A percentile compares a stretch with the other conserved stretches of the same genome.
phyloP scores from a whole-genome alignment of 2,888 invertebrate species.

The Toxonevra muliebris region DNA sequence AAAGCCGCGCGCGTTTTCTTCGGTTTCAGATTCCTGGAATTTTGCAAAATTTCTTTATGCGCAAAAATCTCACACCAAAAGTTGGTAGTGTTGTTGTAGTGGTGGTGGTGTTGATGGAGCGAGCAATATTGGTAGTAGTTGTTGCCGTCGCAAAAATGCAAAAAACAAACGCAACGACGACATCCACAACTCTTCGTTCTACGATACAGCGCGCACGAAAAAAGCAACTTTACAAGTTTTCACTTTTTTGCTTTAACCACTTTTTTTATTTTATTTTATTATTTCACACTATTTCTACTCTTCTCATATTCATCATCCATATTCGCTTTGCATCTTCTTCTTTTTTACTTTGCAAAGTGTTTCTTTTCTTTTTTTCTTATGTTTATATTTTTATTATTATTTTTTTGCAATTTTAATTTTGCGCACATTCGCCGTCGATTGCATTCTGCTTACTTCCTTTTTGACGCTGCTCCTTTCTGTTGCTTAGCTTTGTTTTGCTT shows the following conservation, averaged over 20 bases:
- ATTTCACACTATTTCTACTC: no score
- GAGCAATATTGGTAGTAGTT: background rate
- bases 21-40: no score
- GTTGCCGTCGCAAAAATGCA: slow-evolving; percentile 31
- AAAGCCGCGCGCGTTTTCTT: no score
- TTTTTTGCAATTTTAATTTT: slow-evolving; percentile 2
- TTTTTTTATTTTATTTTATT: slow-evolving; percentile 27
- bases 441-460: background rate
- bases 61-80: background rate
- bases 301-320: no score
- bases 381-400: slow-evolving; percentile 28
- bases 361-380: slow-evolving; percentile 1
- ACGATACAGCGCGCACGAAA: slow-evolving; percentile 38
- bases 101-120: slow-evolving; percentile 13
- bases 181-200: slow-evolving; percentile 26
- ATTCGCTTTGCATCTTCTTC: slow-evolving; percentile 16
- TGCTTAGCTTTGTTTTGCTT: slow-evolving; percentile 4
- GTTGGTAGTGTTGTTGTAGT: slow-evolving; percentile 14
- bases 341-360: background rate
- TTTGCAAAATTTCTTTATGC: no score
- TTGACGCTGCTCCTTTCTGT: background rate
- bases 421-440: no score
- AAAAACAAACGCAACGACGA: slow-evolving; percentile 33
- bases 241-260: slow-evolving; percentile 42
- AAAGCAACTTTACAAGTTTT: slow-evolving; percentile 46